phyloP scores from a whole-genome alignment of 2,113 vertebrate species.

The Cyanoramphus novaezelandiae region DNA sequence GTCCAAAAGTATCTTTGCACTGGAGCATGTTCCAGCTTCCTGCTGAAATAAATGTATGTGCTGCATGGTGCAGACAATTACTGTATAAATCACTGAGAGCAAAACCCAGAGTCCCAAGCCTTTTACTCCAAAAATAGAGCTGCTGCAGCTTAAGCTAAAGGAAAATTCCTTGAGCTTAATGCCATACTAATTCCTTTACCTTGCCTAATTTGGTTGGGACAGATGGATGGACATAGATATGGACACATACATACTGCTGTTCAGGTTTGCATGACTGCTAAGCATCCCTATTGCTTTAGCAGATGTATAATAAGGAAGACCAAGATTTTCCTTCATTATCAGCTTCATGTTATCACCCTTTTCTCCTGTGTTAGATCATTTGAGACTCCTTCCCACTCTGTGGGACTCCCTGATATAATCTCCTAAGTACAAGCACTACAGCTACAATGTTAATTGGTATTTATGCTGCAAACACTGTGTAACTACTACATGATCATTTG shows the following conservation, averaged over 20 bases:
- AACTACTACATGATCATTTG: constrained; percentile 58
- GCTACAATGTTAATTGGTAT: constrained; percentile 56
- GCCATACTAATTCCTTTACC: neutral
- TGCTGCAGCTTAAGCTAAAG: neutral
- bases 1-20: neutral
- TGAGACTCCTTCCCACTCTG: neutral
- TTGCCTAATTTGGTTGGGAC: neutral
- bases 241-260: neutral
- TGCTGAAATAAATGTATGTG: neutral
- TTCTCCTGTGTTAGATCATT: neutral
- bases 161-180: neutral
- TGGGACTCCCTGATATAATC: constrained; percentile 14
- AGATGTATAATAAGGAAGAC: neutral
- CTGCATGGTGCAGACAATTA: neutral
- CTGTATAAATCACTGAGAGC: neutral
- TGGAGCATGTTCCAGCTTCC: neutral
- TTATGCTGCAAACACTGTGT: constrained; percentile 59
- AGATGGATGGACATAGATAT: neutral
- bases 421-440: neutral
- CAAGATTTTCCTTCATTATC: neutral
- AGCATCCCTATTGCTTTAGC: neutral
- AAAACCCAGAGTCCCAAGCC: neutral
- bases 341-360: neutral
- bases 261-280: neutral
- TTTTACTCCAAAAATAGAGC: neutral